Conservation (phyloP, 2,797 vertebrate species). For the Cryptoprocta ferox region DNA sequence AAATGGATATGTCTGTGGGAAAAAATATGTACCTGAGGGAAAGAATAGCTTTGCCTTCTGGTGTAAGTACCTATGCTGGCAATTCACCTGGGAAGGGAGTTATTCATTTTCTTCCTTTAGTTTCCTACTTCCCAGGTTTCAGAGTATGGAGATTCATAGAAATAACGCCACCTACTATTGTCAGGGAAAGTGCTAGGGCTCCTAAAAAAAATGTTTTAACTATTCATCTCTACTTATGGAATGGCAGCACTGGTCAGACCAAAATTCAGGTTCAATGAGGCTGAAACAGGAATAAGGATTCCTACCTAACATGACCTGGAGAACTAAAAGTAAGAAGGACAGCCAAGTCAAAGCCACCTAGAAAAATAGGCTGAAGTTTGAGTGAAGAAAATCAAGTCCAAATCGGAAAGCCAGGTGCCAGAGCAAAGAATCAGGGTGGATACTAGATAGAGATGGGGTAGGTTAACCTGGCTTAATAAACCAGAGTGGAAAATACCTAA, state of each 20-base stretch:
- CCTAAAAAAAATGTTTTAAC: not conserved
- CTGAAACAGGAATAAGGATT: not conserved
- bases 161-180: not conserved
- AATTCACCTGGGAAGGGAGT: not conserved
- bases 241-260: not conserved
- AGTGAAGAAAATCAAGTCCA: slow-evolving; percentile 19
- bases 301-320: not conserved
- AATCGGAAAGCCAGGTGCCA: not conserved
- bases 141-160: not conserved
- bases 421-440: not conserved
- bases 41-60: not conserved
- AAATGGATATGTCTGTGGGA: not conserved
- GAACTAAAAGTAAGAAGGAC: not conserved
- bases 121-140: not conserved
- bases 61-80: not conserved
- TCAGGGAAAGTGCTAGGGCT: not conserved
- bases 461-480: not conserved
- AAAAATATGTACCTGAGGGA: not conserved
- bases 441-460: not conserved
- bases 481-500: not conserved
- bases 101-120: not conserved
- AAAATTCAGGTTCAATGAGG: not conserved
- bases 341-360: not conserved
- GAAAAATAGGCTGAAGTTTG: not conserved
- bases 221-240: not conserved